These are phyloP conservation scores for Aplysina aerophoba DNA, from an alignment of 37 sponge, comb jelly and placozoan genomes.

Conservation along the genomic window DNA sequence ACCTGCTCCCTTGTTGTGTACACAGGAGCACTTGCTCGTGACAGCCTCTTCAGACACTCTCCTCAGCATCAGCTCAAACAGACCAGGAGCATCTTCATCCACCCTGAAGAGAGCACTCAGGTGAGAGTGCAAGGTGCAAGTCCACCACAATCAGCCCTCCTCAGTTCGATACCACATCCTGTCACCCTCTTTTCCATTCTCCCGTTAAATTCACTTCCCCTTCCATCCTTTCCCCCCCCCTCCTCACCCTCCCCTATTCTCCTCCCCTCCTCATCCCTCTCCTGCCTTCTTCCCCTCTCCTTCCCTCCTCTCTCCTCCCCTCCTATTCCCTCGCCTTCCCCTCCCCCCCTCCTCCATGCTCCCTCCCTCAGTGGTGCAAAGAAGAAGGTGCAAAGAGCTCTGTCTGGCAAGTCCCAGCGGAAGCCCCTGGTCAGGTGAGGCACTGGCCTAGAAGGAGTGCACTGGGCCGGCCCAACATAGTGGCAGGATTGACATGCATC, in stretches of 20 bases:
- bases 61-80: slow-evolving; percentile 21
- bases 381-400: slow-evolving; percentile 68
- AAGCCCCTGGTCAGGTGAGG: slow-evolving; percentile 17
- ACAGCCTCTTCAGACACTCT: slow-evolving; percentile 49
- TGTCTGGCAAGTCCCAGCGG: slow-evolving; percentile 38
- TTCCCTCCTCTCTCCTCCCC: not conserved
- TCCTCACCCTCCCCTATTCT: not conserved
- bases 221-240: not conserved
- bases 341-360: not conserved
- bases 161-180: not conserved
- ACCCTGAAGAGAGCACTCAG: slow-evolving; percentile 53
- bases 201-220: too few relatives aligned
- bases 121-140: slow-evolving; percentile 24
- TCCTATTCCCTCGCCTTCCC: not conserved
- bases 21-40: slow-evolving; percentile 57
- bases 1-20: not conserved
- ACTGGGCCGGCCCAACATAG: too few relatives aligned
- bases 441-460: too few relatives aligned
- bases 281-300: not conserved
- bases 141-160: too few relatives aligned
- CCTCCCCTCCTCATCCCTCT: not conserved
- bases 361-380: slow-evolving; percentile 56
- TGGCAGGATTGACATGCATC: too few relatives aligned
- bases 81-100: slow-evolving; percentile 27
- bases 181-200: not conserved